Percentiles rank a stretch among this genome's conserved stretches.
phyloP scores from a whole-genome alignment of 2,797 vertebrate species.

The Adrianichthys oophorus region DNA sequence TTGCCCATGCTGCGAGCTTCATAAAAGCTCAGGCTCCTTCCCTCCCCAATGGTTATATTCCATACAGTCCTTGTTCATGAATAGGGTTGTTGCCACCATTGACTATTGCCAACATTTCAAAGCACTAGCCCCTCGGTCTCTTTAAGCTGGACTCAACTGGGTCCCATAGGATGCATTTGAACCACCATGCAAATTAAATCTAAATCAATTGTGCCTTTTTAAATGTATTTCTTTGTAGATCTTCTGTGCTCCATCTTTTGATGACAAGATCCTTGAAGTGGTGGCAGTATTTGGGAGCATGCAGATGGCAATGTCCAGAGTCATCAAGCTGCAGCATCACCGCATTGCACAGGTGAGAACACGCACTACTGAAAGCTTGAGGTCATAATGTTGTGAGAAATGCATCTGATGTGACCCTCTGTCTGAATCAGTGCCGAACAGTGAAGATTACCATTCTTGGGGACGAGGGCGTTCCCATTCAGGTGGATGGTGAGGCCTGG shows the following conservation, averaged over 20 bases:
- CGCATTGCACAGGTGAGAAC: conserved; percentile 93
- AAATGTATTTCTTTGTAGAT: conserved; percentile 74
- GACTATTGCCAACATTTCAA: too few species aligned
- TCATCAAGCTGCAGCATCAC: conserved; percentile 97
- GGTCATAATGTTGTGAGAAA: neutral
- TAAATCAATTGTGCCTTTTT: too few species aligned
- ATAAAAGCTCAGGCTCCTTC: too few species aligned
- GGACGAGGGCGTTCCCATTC: conserved; percentile 94
- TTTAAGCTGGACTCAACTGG: too few species aligned
- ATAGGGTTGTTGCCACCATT: too few species aligned
- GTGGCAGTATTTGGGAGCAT: conserved; percentile 97
- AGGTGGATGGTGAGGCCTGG: conserved; percentile 98
- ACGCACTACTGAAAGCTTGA: accelerated
- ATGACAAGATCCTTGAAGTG: conserved; percentile 97
- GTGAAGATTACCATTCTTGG: conserved; percentile 99
- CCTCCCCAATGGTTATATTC: too few species aligned
- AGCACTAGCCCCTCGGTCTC: too few species aligned
- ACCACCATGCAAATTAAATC: neutral
- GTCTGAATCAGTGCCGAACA: conserved; percentile 84
- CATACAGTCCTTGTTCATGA: too few species aligned
- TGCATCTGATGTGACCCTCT: neutral
- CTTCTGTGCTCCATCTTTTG: conserved; percentile 96
- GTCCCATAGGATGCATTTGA: too few species aligned
- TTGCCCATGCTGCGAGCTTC: too few species aligned
- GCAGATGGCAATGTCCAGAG: conserved; percentile 98